Base-by-base conservation (phyloP, 2,797 vertebrate species). In the Pithecia hirsuta region DNA sequence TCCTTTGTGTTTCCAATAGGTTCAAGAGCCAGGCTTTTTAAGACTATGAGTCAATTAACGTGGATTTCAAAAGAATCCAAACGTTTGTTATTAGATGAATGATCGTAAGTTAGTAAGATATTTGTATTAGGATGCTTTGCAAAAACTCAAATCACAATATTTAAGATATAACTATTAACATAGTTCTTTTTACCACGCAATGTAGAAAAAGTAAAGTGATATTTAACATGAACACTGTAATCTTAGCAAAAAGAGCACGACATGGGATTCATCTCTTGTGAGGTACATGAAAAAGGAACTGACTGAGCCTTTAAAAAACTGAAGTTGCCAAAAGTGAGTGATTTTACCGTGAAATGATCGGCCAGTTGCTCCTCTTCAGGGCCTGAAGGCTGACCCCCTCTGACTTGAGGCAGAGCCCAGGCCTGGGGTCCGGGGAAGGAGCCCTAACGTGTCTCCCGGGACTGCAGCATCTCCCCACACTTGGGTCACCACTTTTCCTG, bases 131-230 rank as follows among this genome's bases (percentile, higher is more conserved):
- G 64, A 30, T 89, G 7, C n/a, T 79, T 30, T 33, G 5, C 15
- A 57, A 95, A 81, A 61, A n/a, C 28, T 78, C 44, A 61, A 86
- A 94, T 96, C 96, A 96, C 94, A 96, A 93, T 95, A 80, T 96
- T 78, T 82, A 91, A 86, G 89, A 89, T 55, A 72, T 0, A 86
- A 82, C 88, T 82, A 28, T 61, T 7, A 20, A 79, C 46, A 41
- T 3, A 46, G 48, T 88, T 78, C 75, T 41, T 89, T 92, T 75
- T 15, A 67, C 59, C 64, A 22, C 5, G 75, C 61, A 36, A 81
- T 75, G 74, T 52, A 88, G 86, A 20, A 36, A 50, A 88, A 52
- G n/a, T 7, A n/a, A 55, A 55, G 78, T 44, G 84, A 61, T 13
- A 59, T 48, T 52, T 1, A 70, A 33, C 11, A 36, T 4, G 1